Conservation (phyloP, 1,140 invertebrate species). For the Psix sp. region DNA sequence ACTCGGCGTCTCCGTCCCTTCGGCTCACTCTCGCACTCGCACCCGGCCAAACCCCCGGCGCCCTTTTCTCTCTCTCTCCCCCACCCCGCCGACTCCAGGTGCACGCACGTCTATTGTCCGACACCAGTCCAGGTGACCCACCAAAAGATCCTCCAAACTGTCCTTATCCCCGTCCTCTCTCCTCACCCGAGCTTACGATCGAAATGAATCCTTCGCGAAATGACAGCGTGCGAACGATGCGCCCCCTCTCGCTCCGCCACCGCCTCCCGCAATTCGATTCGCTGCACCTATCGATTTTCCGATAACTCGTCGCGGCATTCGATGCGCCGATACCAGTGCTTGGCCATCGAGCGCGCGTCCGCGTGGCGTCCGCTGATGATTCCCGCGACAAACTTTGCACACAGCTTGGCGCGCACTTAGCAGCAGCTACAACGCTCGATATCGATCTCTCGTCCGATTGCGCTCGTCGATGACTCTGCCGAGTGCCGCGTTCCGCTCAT, state of each 20-base stretch:
- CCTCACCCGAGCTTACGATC: no score
- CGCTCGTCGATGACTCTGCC: constrained; percentile 11
- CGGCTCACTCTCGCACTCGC: constrained; percentile 10
- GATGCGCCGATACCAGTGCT: constrained; percentile 67
- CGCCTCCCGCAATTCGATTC: neutral
- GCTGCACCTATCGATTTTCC: constrained; percentile 75
- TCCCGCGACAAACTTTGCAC: constrained; percentile 3
- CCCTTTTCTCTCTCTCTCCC: constrained; percentile 19
- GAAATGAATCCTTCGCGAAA: constrained; percentile 28
- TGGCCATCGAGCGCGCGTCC: constrained; percentile 65
- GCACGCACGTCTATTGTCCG: constrained; percentile 11
- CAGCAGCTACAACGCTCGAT: constrained; percentile 35
- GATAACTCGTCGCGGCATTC: constrained; percentile 72
- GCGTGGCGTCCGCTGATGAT: constrained; percentile 24
- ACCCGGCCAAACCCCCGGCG: constrained; percentile 13
- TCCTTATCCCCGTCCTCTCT: constrained; percentile 1
- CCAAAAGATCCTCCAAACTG: constrained; percentile 6
- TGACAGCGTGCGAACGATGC: constrained; percentile 50
- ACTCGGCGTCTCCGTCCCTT: constrained; percentile 8
- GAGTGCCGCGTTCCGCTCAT: constrained; percentile 2
- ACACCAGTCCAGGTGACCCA: constrained; percentile 11
- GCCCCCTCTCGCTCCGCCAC: constrained; percentile 8
- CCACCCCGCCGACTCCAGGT: constrained; percentile 22
- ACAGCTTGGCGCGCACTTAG: neutral
- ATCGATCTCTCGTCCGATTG: constrained; percentile 25